Evolutionary conservation across 2,888 invertebrate species (phyloP), one percentile per base, ranked within the genome.

Genomic region (Abscondita cerata): DNA sequence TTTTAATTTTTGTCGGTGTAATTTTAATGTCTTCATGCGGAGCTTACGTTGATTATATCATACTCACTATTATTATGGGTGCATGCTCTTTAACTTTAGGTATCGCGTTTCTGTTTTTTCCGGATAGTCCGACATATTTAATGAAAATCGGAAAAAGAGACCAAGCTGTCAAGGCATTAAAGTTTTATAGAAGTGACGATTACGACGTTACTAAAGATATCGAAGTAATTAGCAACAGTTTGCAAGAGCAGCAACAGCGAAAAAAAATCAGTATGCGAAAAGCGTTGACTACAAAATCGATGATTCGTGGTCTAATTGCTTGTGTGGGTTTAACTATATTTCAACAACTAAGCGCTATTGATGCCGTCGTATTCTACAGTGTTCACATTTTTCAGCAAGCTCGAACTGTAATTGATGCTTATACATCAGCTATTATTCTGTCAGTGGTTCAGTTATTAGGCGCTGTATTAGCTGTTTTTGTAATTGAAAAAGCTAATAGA

Each of bases 351-450:
- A 89, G 89, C 59, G 92, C 91, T 60, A 85, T 91, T 69, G 91
- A 91, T 79, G 91, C 90, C 0, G 89, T 92, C 65, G 89, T 91
- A 69, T 91, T 91, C 80, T 91, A 90, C 75, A 87, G 90, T 0
- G 85, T 85, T 60, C 82, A 83, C 51, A 91, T 92, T 70, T 91
- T 92, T 79, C 70, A 82, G 47, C 87, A 87, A 1, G 88, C 91
- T 8, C 90, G 89, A 31, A 88, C 87, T 62, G 78, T 85, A n/a
- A 80, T 91, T 62, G 73, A 83, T 66, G 83, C 90, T 0, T 83
- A 83, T 6, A 72, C 87, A 5, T 87, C 90, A 6, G 87, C 92
- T 13, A 90, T 93, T 62, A 84, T 91, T 31, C 87, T 94, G 1
- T 91, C 91, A 0, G 80, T 87, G 0, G 91, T 93, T 1, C 93